Evolutionary conservation across 2,797 vertebrate genomes (phyloP).

Genomic region (Lithobates sylvaticus): DNA sequence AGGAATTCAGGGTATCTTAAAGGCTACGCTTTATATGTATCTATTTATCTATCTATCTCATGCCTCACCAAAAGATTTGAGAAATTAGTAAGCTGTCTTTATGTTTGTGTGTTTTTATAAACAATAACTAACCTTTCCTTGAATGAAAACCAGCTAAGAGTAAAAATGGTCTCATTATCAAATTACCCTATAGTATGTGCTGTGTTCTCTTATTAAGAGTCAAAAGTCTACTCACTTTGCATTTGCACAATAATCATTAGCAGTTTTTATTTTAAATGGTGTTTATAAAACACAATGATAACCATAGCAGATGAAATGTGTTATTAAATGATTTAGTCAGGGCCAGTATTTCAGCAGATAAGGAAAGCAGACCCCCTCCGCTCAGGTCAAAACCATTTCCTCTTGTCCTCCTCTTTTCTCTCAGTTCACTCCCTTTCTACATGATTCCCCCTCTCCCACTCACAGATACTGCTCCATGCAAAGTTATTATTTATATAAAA

Average conservation of each 20-base stretch:
- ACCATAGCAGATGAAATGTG: constrained; percentile 25
- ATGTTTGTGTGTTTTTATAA: too few species aligned
- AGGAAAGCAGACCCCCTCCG: constrained; percentile 22
- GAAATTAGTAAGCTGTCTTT: too few species aligned
- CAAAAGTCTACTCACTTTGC: not conserved
- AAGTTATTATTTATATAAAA: constrained; percentile 47
- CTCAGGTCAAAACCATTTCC: constrained; percentile 55
- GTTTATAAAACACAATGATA: constrained; percentile 29
- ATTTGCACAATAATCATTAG: not conserved
- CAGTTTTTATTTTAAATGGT: constrained; percentile 13
- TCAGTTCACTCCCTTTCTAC: constrained; percentile 14
- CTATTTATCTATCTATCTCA: too few species aligned
- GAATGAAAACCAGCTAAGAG: too few species aligned
- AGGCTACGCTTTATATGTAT: too few species aligned
- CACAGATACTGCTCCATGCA: constrained; percentile 27
- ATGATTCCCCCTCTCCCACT: constrained; percentile 28
- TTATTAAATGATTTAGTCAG: constrained; percentile 47
- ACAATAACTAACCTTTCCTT: too few species aligned
- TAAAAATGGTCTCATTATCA: too few species aligned
- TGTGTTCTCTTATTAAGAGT: not conserved
- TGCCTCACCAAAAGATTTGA: too few species aligned
- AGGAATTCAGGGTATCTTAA: too few species aligned
- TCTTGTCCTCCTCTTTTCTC: constrained; percentile 33
- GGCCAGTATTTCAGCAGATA: constrained; percentile 40
- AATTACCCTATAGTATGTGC: too few species aligned